Conservation (phyloP, 2,113 vertebrate species). For the Eclectus roratus region DNA sequence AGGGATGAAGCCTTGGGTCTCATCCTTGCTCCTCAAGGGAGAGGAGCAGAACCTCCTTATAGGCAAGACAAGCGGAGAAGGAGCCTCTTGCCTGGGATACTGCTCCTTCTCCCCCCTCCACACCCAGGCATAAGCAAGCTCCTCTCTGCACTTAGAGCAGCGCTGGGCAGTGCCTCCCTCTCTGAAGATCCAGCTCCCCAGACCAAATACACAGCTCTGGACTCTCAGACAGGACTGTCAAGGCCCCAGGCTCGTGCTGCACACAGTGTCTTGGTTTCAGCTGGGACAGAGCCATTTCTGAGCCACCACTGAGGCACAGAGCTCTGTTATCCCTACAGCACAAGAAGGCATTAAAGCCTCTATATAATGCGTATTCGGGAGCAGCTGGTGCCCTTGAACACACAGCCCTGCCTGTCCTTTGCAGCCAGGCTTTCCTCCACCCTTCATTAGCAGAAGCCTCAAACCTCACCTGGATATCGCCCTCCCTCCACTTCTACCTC, state of each 20-base stretch:
- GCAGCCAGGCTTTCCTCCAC: background rate
- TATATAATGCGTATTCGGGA: rapidly evolving
- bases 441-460: background rate
- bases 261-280: background rate
- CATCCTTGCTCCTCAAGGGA: background rate
- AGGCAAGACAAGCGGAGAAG: background rate
- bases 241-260: background rate
- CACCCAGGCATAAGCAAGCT: rapidly evolving
- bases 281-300: background rate
- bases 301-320: background rate
- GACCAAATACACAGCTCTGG: rapidly evolving
- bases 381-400: background rate
- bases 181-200: background rate
- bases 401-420: rapidly evolving
- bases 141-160: background rate
- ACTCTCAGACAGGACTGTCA: background rate
- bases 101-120: background rate
- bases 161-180: background rate
- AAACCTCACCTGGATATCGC: background rate
- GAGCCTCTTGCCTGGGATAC: background rate
- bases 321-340: background rate
- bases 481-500: background rate
- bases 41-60: background rate
- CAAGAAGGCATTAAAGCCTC: background rate
- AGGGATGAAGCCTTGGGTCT: background rate